Percentiles rank a stretch among this genome's conserved stretches.
Conservation (phyloP, 2,113 vertebrate genomes). For the Semnornis frantzii region DNA sequence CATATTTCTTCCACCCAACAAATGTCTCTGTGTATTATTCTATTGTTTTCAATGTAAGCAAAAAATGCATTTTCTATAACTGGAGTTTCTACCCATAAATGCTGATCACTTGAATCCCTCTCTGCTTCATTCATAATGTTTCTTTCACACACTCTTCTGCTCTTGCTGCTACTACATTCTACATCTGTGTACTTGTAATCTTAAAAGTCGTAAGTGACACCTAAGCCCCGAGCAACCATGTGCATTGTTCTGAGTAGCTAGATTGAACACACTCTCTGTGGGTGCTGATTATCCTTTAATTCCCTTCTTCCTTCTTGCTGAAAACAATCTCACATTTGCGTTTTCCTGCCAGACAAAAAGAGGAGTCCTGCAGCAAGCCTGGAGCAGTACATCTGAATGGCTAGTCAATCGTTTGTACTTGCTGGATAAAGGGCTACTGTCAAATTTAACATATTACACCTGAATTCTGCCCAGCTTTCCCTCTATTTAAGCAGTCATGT, state of each 20-base stretch:
- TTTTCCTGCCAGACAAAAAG: background rate
- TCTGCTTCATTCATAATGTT: background rate
- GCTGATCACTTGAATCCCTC: background rate
- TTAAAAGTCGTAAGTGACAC: background rate
- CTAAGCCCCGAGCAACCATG: background rate
- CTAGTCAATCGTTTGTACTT: background rate
- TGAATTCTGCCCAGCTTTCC: background rate
- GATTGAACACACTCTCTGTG: background rate
- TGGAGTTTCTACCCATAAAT: background rate
- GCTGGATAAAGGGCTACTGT: background rate
- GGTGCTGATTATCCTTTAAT: background rate
- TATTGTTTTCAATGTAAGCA: background rate
- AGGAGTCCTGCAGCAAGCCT: background rate
- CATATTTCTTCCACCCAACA: slow-evolving; percentile 14
- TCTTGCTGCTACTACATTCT: background rate
- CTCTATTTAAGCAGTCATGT: background rate
- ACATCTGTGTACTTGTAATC: background rate
- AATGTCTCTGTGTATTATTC: background rate
- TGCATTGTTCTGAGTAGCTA: background rate
- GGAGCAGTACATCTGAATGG: background rate
- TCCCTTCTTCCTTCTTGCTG: background rate
- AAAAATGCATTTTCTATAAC: background rate
- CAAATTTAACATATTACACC: background rate
- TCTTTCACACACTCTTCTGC: background rate
- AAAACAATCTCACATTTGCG: background rate